Base-by-base conservation (phyloP, 1,140 invertebrate genomes). In the Trachymyrmex cornetzi region DNA sequence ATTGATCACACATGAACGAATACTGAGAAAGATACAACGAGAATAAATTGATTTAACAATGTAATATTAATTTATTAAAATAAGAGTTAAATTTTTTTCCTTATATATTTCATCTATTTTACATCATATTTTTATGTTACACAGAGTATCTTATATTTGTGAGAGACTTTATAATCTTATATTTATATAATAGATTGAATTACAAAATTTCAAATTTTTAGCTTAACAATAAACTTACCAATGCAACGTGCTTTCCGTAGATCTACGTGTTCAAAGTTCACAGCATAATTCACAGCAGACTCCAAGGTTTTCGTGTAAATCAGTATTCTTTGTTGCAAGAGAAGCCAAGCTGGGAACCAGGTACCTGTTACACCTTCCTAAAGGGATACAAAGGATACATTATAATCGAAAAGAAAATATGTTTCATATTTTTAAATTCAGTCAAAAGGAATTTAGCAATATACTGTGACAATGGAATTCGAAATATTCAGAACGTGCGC, bases 211-310 rank as follows among this genome's bases (percentile, higher is more conserved):
- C 19, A 22, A 38, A 14, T 12, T 81, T 69, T 48, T 22, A 74
- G 9, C 14, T 14, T 4, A 1, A 34, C 5, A 34, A 34, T 34
- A 34, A 12, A 82, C 94, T 96, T 93, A 97, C 97, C 96, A 87
- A 98, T 97, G 92, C 96, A 98, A 92, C 97, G 96, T 9, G 97
- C 98, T 96, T 98, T 98, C 61, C 98, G 95, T 27, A 98, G 95
- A 95, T 98, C 98, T 77, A 97, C 95, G 53, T 96, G 96, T 90
- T 96, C 96, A 1, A 97, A 94, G 19, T 59, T 81, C 12, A 77
- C 38, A 0, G 77, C 53, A 7, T 96, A 50, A 16, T 16, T 96
- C 7, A 44, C 38, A 44, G 96, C 91, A 74, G 96, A 95, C 9
- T 94, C 93, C 3, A 88, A 80, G 11, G 91, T 86, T 89, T 95